phyloP scores from a whole-genome alignment of 2,113 vertebrate species.

The Plecotus auritus region DNA sequence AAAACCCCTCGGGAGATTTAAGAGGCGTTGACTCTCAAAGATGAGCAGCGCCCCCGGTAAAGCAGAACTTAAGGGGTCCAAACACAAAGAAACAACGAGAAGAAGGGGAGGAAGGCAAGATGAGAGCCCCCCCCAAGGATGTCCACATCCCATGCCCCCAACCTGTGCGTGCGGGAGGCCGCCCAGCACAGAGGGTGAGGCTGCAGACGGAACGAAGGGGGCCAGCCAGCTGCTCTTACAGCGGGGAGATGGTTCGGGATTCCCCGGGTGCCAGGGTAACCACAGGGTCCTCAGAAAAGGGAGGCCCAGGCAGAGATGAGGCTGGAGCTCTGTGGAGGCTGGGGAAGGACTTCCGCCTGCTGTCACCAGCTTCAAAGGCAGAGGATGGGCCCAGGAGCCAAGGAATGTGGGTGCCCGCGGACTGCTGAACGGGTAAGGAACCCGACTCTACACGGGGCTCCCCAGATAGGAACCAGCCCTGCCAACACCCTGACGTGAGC shows the following conservation, averaged over 20 bases:
- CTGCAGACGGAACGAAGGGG: fast-evolving
- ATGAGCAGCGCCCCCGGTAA: not conserved
- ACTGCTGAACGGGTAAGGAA: not conserved
- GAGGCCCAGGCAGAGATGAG: fast-evolving
- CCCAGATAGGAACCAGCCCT: not conserved
- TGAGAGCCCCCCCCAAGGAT: too few relatives aligned
- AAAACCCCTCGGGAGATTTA: constrained; percentile 3
- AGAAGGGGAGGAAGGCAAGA: not conserved
- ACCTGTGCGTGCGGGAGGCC: fast-evolving
- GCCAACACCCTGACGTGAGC: too few relatives aligned
- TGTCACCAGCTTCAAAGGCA: not conserved
- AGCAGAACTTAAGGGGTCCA: not conserved
- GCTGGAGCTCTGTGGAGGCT: fast-evolving
- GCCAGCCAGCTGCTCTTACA: not conserved
- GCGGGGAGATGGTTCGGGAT: not conserved
- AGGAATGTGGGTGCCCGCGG: not conserved
- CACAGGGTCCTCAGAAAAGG: fast-evolving
- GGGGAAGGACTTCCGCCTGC: not conserved
- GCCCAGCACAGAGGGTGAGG: fast-evolving
- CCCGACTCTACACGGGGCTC: too few relatives aligned
- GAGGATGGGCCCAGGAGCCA: not conserved
- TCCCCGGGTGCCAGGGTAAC: fast-evolving
- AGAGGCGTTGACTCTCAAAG: not conserved
- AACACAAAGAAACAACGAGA: not conserved
- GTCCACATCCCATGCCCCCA: not conserved